Evolutionary conservation across 2,113 vertebrate species (phyloP), one percentile per base, ranked within the genome.

Genomic region (Ammodytes dubius): DNA sequence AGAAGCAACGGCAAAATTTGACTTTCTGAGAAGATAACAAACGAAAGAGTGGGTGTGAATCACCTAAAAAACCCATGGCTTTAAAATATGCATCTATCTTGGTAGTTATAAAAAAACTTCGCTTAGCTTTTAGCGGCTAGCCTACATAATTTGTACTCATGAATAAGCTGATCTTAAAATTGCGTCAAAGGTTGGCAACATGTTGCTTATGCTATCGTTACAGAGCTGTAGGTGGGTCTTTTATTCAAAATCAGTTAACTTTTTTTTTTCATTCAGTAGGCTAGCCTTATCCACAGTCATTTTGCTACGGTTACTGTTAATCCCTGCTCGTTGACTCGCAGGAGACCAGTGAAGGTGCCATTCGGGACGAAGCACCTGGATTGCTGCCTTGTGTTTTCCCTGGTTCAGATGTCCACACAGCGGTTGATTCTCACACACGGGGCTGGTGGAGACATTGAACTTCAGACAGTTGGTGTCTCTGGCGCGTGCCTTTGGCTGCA

Each of bases 371-470:
- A 96, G 69, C 63, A 66, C 14, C 93, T 99, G 50, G 96, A 97
- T 77, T 77, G 97, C 95, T 0, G 73, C 94, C n/a, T 82, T 97
- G 85, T 95, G 95, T 54, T 74, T 74, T 96, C 54, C 97, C 97
- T 47, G 79, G 88, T 68, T 35, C 81, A 0, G 52, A 56, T 10
- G 59, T 90, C 45, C 85, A 70, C 1, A 93, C 95, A 0, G 96
- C 95, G 14, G 90, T 99, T 99, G 11, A 91, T 98, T 65, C 95
- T 99, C 49, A 98, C 96, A 4, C 98, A 98, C 40, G 97, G 97
- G 59, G 96, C 98, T 3, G 97, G 97, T 45, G 97, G 97, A 88
- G 96, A 98, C 83, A 97, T 97, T 97, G 97, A 96, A 98, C 93
- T 95, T 96, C 84, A 95, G 84, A 82, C 96, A 96, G 5, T 86